A percentile compares a stretch with the other conserved stretches of the same genome.
phyloP scores from a whole-genome alignment of 64 coral and sea anemone species.

The Pocillopora verrucosa region DNA sequence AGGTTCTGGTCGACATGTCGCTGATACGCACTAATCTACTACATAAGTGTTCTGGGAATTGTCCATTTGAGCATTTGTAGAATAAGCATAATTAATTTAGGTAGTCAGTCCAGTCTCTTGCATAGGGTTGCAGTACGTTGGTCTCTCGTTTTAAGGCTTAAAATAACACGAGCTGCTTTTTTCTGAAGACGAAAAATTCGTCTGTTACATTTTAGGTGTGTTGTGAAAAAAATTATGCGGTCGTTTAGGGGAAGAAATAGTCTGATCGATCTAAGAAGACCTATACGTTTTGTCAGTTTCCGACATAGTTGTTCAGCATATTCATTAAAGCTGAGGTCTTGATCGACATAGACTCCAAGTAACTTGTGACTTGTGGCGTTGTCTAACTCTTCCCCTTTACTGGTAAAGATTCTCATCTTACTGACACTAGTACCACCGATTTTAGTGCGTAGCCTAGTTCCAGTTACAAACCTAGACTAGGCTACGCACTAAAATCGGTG shows the following conservation, averaged over 20 bases:
- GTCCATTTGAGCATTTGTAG: slow-evolving; percentile 18
- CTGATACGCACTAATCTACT: not conserved
- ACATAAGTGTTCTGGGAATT: slow-evolving; percentile 17
- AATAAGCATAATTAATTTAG: not conserved
- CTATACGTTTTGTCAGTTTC: slow-evolving; percentile 22
- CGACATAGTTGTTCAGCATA: slow-evolving; percentile 31
- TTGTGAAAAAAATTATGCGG: slow-evolving; percentile 43
- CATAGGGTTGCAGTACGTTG: not conserved
- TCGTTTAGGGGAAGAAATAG: slow-evolving; percentile 52
- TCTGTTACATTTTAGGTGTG: slow-evolving; percentile 12
- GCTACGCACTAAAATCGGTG: slow-evolving; percentile 4
- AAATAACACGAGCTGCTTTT: slow-evolving; percentile 42
- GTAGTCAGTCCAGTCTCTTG: not conserved
- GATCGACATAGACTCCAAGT: slow-evolving; percentile 36
- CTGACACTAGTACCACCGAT: not conserved
- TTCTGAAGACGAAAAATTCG: slow-evolving; percentile 37
- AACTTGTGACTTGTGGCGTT: slow-evolving; percentile 40
- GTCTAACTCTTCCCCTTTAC: slow-evolving; percentile 11
- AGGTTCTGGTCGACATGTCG: slow-evolving; percentile 34
- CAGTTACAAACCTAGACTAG: slow-evolving; percentile 25
- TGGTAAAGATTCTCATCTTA: slow-evolving; percentile 10
- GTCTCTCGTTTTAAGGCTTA: slow-evolving; percentile 4
- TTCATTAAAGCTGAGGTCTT: slow-evolving; percentile 20
- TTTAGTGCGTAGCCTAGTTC: slow-evolving; percentile 1
- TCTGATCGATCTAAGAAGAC: slow-evolving; percentile 25